phyloP scores from a whole-genome alignment of 2,888 invertebrate species.

The Oligia latruncula region DNA sequence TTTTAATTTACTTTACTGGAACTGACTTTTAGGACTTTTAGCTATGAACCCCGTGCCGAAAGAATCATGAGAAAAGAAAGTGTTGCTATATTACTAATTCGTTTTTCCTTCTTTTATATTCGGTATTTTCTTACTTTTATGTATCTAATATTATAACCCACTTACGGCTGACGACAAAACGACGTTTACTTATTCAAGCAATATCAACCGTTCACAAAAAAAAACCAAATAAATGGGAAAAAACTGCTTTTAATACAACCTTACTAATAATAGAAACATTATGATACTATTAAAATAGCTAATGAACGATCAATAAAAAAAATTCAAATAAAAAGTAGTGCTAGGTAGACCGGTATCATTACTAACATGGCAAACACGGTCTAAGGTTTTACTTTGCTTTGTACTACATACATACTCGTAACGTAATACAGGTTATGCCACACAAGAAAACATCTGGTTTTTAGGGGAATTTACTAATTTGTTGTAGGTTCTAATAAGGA shows the following conservation, averaged over 20 bases:
- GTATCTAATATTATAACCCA: neutral
- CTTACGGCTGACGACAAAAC: neutral
- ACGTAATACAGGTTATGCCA: neutral
- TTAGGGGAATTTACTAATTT: too few relatives aligned
- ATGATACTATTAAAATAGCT: neutral
- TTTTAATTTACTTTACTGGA: neutral
- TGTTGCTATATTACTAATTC: conserved; percentile 1
- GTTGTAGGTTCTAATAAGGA: neutral
- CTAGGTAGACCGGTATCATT: conserved; percentile 10
- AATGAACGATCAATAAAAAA: neutral
- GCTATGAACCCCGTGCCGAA: neutral
- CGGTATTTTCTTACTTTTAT: neutral
- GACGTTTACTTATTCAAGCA: neutral
- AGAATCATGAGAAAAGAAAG: neutral
- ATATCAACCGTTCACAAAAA: neutral
- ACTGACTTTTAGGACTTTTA: conserved; percentile 18
- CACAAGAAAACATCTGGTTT: neutral
- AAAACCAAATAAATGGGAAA: neutral
- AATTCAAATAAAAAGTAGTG: neutral
- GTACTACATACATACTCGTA: too few relatives aligned
- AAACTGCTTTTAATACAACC: neutral
- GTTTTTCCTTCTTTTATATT: neutral
- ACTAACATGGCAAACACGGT: neutral
- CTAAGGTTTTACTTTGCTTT: conserved; percentile 6
- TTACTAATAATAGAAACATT: neutral